phyloP scores from a whole-genome alignment of 2,113 vertebrate genomes.

The Pogona vitticeps region DNA sequence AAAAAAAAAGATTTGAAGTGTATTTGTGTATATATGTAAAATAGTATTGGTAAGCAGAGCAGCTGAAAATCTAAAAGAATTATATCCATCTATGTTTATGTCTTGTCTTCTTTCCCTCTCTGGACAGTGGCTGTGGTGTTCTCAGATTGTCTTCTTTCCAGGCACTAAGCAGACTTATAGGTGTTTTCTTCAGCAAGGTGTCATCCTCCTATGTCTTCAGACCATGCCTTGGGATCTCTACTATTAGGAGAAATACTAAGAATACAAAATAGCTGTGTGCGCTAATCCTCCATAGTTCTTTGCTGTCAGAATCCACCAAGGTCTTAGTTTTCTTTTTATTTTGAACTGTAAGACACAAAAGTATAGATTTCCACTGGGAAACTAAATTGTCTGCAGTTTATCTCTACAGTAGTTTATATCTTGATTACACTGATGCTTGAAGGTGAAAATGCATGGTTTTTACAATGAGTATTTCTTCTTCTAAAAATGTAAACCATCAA shows the following conservation, averaged over 20 bases:
- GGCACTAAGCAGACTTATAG: not conserved
- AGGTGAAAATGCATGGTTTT: conserved; percentile 1
- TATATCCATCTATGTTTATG: not conserved
- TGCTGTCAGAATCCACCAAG: too few species aligned
- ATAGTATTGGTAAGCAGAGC: conserved; percentile 41
- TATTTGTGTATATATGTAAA: conserved; percentile 46
- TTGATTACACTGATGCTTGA: too few species aligned
- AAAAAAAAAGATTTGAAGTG: conserved; percentile 12
- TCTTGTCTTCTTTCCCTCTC: not conserved
- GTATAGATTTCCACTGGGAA: too few species aligned
- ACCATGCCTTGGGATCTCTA: not conserved
- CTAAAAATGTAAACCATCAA: too few species aligned
- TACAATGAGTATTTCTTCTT: conserved; percentile 16
- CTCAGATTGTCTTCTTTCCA: not conserved
- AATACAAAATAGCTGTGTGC: not conserved
- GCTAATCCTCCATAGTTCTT: too few species aligned
- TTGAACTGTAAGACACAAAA: too few species aligned
- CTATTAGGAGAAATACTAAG: conserved; percentile 41
- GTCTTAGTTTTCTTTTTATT: too few species aligned
- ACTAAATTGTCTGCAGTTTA: too few species aligned
- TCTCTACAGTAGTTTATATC: too few species aligned
- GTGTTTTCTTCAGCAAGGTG: not conserved
- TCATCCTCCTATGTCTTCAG: not conserved
- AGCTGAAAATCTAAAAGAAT: conserved; percentile 48
- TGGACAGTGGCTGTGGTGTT: not conserved